A percentile compares a stretch with the other conserved stretches of the same genome.
These are phyloP conservation scores for Zoanthus gigantus DNA, from an alignment of 92 coral and sea anemone genomes.

Conservation along the genomic window DNA sequence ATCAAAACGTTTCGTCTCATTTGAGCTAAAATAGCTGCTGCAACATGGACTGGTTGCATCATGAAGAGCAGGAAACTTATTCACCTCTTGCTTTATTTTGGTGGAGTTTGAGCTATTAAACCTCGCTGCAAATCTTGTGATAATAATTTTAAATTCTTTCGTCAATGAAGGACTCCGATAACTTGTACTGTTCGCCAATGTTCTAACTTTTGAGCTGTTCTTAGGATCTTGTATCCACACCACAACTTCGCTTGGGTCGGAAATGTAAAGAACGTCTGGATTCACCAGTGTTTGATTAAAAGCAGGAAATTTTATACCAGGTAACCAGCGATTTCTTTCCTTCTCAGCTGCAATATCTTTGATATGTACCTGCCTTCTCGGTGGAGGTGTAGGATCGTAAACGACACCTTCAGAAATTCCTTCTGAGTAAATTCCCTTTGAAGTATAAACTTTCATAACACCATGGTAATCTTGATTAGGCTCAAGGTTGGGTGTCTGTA, in stretches of 20 bases:
- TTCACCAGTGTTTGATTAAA: slow-evolving; percentile 56
- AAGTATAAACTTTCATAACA: slow-evolving; percentile 1
- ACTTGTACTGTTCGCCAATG: background rate
- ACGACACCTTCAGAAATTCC: slow-evolving; percentile 2
- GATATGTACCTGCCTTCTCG: background rate
- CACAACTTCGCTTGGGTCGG: slow-evolving; percentile 64
- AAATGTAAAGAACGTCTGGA: slow-evolving; percentile 60
- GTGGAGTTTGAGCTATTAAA: slow-evolving; percentile 25
- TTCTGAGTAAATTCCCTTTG: slow-evolving; percentile 22
- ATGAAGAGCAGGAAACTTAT: slow-evolving; percentile 69
- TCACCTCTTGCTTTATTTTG: slow-evolving; percentile 22
- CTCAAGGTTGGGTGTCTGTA: slow-evolving; percentile 19
- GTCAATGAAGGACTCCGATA: slow-evolving; percentile 14
- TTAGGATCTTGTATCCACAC: slow-evolving; percentile 42
- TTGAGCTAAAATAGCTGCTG: slow-evolving; percentile 31
- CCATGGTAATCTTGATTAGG: slow-evolving; percentile 18
- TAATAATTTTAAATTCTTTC: slow-evolving; percentile 10
- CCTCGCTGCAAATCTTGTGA: slow-evolving; percentile 37
- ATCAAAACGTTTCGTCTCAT: slow-evolving; percentile 58
- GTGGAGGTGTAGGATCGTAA: slow-evolving; percentile 28
- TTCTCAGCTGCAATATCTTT: slow-evolving; percentile 34
- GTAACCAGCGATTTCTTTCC: slow-evolving; percentile 57
- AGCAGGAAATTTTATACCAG: slow-evolving; percentile 62
- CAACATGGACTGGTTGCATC: slow-evolving; percentile 78
- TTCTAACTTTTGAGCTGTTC: background rate